Evolutionary conservation across 2,888 invertebrate species (phyloP).

Genomic region (Glyphotaelius pellucidus): DNA sequence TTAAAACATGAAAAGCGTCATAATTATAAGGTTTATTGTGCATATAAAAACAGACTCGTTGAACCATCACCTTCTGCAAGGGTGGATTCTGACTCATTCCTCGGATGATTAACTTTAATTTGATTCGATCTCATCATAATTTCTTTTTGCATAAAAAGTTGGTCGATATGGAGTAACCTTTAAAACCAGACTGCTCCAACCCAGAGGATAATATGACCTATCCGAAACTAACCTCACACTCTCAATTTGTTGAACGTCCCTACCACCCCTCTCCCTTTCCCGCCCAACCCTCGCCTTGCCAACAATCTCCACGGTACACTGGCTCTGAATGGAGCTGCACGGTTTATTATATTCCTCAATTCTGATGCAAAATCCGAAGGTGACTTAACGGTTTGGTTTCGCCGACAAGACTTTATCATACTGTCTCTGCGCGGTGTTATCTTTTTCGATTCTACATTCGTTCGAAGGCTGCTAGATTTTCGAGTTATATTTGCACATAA

Average conservation of each 20-base stretch:
- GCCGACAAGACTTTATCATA: conserved; percentile 35
- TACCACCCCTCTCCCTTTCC: neutral
- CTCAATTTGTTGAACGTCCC: neutral
- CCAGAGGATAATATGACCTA: conserved; percentile 14
- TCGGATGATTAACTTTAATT: neutral
- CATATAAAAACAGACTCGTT: neutral
- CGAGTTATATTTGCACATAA: neutral
- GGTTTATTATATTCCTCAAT: neutral
- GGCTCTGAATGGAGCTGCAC: conserved; percentile 33
- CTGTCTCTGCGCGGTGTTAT: neutral
- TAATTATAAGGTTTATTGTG: neutral
- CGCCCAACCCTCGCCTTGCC: neutral
- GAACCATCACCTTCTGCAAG: neutral
- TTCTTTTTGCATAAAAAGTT: neutral
- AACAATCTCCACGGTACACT: conserved; percentile 39
- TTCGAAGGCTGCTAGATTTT: neutral
- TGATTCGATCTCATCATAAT: neutral
- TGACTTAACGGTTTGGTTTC: conserved; percentile 38
- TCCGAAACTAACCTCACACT: conserved; percentile 18
- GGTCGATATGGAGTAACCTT: conserved; percentile 17
- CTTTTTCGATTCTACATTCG: neutral
- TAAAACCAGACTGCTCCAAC: conserved; percentile 19
- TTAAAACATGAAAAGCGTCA: neutral
- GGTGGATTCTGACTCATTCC: neutral
- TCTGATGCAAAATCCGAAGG: conserved; percentile 53